Percentiles rank a stretch among this genome's conserved stretches.
Evolutionary conservation across 2,888 invertebrate genomes (phyloP).

Genomic region (Psococerastis gibbosa): DNA sequence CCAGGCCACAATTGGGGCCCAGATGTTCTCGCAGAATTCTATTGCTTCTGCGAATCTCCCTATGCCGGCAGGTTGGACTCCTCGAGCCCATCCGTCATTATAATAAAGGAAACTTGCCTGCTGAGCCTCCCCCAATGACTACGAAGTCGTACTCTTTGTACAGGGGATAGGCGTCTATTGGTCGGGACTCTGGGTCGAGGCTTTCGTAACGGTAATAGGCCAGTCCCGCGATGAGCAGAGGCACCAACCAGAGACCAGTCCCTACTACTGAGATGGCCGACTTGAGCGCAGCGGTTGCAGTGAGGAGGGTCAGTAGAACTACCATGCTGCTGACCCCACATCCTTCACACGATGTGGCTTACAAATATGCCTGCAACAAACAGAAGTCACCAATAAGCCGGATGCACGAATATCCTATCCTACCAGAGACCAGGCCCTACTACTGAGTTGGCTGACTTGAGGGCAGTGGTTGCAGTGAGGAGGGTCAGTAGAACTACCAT

Average conservation of each 20-base stretch:
- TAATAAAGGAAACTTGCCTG: no score
- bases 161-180: constrained; percentile 46
- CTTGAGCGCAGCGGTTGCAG: constrained; percentile 59
- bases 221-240: constrained; percentile 60
- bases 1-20: no score
- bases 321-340: constrained; percentile 2
- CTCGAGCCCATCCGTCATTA: no score
- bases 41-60: no score
- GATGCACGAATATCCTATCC: no score
- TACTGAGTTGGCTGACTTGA: constrained; percentile 52
- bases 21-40: no score
- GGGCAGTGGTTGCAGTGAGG: constrained; percentile 53
- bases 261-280: constrained; percentile 49
- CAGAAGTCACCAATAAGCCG: no score
- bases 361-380: not conserved
- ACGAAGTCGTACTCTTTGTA: constrained; percentile 66
- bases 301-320: constrained; percentile 29
- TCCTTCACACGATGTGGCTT: not conserved
- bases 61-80: no score
- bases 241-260: constrained; percentile 70
- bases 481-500: constrained; percentile 23
- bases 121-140: constrained; percentile 71
- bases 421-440: constrained; percentile 65
- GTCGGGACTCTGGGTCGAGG: constrained; percentile 60
- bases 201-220: constrained; percentile 64